Percentiles rank a stretch among this genome's conserved stretches.
Conservation (phyloP, 1,140 invertebrate species). For the Drosophila melanica region DNA sequence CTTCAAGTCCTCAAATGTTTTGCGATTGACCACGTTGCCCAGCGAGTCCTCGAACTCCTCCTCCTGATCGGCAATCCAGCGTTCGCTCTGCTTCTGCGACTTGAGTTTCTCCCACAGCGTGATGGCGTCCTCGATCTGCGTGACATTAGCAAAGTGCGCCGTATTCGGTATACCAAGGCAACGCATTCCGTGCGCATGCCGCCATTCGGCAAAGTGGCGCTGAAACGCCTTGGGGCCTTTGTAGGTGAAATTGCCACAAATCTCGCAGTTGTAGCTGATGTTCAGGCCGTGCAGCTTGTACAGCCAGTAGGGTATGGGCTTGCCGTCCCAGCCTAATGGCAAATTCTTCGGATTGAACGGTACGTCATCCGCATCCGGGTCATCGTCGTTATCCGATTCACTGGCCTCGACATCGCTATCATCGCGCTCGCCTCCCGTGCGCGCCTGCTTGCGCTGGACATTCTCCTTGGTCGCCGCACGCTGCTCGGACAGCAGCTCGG, state of each 20-base stretch:
- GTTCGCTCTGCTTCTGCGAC: slow-evolving; percentile 95
- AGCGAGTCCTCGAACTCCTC: slow-evolving; percentile 99
- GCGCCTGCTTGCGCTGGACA: slow-evolving; percentile 98
- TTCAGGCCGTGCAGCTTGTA: slow-evolving; percentile 99
- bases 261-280: slow-evolving; percentile 99
- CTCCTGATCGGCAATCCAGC: slow-evolving; percentile 98
- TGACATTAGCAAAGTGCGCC: slow-evolving; percentile 99
- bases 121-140: slow-evolving; percentile 99
- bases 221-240: slow-evolving; percentile 99
- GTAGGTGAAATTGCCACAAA: slow-evolving; percentile 99
- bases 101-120: slow-evolving; percentile 99
- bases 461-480: slow-evolving; percentile 97
- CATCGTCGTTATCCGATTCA: slow-evolving; percentile 94
- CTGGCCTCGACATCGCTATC: slow-evolving; percentile 96
- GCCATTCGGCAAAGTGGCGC: slow-evolving; percentile 99
- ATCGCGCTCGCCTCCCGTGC: slow-evolving; percentile 96
- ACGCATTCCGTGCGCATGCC: slow-evolving; percentile 99
- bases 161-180: slow-evolving; percentile 99
- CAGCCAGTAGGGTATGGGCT: slow-evolving; percentile 99
- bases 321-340: slow-evolving; percentile 99
- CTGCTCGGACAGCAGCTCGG: slow-evolving; percentile 93
- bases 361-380: slow-evolving; percentile 94
- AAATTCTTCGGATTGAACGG: slow-evolving; percentile 99
- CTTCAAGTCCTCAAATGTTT: slow-evolving; percentile 99
- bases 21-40: slow-evolving; percentile 99